Base-by-base conservation (phyloP, 2,797 vertebrate genomes). In the Anabacerthia variegaticeps region DNA sequence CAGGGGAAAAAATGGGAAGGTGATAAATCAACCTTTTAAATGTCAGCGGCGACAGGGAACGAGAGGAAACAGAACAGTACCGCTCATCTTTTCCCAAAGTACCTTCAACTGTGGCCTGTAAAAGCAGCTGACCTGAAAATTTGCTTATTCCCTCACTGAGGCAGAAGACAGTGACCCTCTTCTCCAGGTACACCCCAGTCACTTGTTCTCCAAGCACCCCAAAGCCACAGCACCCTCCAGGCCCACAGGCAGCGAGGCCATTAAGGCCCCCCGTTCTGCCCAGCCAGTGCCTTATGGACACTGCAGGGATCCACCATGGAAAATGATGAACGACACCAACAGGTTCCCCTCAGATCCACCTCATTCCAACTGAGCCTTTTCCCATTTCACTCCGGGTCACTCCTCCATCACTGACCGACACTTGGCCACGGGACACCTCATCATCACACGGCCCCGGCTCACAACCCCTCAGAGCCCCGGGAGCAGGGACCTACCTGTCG, bases 401-500 rank as follows among this genome's bases (percentile, higher is more conserved):
- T 46, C 51, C 58, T n/a, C 27, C 28, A 1, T 1, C 79, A 28
- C 1, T 0, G 1, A 58, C 5, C 4, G 41, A 36, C 1, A 1
- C 48, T 65, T 4, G 4, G 48, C 76, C 69, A 56, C 1, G 0
- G 14, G 68, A 44, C 85, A 21, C 15, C 44, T 23, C 37, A 7
- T 12, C 10, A 2, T 3, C 8, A 5, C 75, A 46, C 34, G 48
- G 46, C 58, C 41, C 0, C 0, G 24, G 43, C 48, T 67, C 18
- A 0, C 22, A 1, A 17, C 30, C 77, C 0, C 48, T 71, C 18
- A 0, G 22, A 1, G 20, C 30, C 77, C 0, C 0, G 1, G 49
- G 32, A 20, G 18, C 3, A 0, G 48, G 34, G 80, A 63, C 97
- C 66, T 98, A 99, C 99, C 99, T 99, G 98, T 99, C 99, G 24